Conservation (phyloP, 2,113 vertebrate species). For the Cisticola juncidis region DNA sequence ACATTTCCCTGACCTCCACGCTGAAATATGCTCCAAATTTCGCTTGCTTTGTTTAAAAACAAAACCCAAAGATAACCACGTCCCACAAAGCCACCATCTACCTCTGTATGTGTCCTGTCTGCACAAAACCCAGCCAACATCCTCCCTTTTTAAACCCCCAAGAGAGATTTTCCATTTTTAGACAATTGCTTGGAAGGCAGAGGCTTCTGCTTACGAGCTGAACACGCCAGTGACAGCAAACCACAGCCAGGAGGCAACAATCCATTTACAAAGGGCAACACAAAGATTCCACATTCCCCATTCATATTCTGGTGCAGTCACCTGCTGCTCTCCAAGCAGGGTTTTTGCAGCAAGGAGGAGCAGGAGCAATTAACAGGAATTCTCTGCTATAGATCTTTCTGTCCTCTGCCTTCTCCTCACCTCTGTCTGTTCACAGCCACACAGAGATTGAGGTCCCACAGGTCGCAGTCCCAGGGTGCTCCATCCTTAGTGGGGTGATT, state of each 20-base stretch:
- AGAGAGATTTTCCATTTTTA: slow-evolving; percentile 15
- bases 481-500: neutral
- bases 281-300: neutral
- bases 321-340: neutral
- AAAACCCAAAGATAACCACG: neutral
- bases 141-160: neutral
- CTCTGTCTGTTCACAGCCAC: neutral
- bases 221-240: neutral
- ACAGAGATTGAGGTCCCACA: neutral
- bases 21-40: neutral
- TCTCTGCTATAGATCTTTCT: neutral
- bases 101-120: neutral
- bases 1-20: neutral
- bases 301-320: neutral
- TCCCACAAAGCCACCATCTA: neutral
- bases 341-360: neutral
- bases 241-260: slow-evolving; percentile 35
- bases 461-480: neutral
- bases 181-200: slow-evolving; percentile 17
- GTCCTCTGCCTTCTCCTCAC: neutral
- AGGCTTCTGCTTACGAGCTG: slow-evolving; percentile 1
- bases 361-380: neutral
- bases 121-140: neutral
- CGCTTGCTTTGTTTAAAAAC: neutral
- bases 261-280: slow-evolving; percentile 1